Conservation (phyloP, 2,113 vertebrate species). For the Amblyornis subalaris region DNA sequence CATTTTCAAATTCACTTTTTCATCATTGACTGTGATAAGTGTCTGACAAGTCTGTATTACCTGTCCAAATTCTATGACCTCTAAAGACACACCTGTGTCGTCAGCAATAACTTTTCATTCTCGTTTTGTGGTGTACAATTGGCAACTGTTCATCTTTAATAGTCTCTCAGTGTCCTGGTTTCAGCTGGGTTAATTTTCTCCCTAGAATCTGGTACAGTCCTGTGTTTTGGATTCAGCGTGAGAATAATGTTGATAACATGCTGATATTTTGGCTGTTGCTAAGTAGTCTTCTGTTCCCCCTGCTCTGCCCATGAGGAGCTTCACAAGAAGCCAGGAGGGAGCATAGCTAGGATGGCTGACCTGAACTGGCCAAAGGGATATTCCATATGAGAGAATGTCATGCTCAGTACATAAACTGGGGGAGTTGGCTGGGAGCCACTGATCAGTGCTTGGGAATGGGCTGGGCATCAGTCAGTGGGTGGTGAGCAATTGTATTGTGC, state of each 20-base stretch:
- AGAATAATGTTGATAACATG: not conserved
- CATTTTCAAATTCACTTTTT: not conserved
- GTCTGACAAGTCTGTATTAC: not conserved
- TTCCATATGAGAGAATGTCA: not conserved
- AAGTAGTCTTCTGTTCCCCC: not conserved
- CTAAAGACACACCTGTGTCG: not conserved
- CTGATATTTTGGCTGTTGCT: not conserved
- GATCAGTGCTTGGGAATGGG: not conserved
- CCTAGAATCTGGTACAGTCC: not conserved
- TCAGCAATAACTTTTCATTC: not conserved
- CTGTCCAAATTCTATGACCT: not conserved
- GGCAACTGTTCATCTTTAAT: not conserved
- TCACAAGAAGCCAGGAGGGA: not conserved
- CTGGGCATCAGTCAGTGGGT: not conserved
- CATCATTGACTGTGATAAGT: not conserved
- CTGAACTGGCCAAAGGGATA: not conserved
- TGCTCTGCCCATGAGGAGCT: not conserved
- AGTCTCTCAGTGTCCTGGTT: not conserved
- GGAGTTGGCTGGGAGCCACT: not conserved
- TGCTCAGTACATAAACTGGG: not conserved
- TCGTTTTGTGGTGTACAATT: rapidly evolving
- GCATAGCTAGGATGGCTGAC: not conserved
- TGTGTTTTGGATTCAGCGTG: not conserved
- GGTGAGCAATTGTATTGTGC: not conserved
- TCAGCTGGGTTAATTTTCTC: not conserved